Evolutionary conservation across 2,888 invertebrate genomes (phyloP).

Genomic region (Acleris laterana): DNA sequence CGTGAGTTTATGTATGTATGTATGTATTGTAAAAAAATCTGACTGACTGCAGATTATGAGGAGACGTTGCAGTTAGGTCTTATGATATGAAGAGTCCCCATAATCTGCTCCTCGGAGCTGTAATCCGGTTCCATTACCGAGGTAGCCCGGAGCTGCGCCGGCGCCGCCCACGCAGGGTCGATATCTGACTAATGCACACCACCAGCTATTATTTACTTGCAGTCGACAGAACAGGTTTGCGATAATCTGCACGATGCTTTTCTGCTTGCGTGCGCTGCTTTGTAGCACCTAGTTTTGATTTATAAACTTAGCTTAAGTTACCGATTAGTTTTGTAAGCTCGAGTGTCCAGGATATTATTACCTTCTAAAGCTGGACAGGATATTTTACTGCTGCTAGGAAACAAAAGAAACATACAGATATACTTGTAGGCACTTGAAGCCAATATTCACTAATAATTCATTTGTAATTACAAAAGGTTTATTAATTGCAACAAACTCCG

Average conservation of each 20-base stretch:
- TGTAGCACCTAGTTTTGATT: slow-evolving; percentile 54
- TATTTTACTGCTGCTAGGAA: background rate
- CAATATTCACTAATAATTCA: background rate
- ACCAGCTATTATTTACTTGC: slow-evolving; percentile 70
- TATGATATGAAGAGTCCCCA: slow-evolving; percentile 18
- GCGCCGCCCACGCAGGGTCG: slow-evolving; percentile 62
- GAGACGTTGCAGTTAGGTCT: slow-evolving; percentile 1
- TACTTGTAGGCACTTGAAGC: background rate
- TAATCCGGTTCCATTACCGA: slow-evolving; percentile 34
- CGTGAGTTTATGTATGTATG: too few relatives aligned
- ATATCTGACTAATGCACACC: slow-evolving; percentile 75
- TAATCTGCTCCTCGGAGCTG: slow-evolving; percentile 23
- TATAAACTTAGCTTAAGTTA: slow-evolving; percentile 43
- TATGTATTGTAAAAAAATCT: too few relatives aligned
- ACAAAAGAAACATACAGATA: background rate
- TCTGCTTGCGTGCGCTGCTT: slow-evolving; percentile 46
- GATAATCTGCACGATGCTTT: slow-evolving; percentile 59
- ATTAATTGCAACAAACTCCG: too few relatives aligned
- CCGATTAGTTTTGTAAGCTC: slow-evolving; percentile 31
- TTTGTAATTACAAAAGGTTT: too few relatives aligned
- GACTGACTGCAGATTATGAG: background rate
- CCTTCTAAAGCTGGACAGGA: slow-evolving; percentile 12
- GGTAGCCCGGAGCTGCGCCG: slow-evolving; percentile 29
- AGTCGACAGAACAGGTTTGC: slow-evolving; percentile 54
- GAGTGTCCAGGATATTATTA: slow-evolving; percentile 26